Evolutionary conservation across 2,113 vertebrate genomes (phyloP), one percentile per base, ranked within the genome.

Genomic region (Manacus vitellinus): DNA sequence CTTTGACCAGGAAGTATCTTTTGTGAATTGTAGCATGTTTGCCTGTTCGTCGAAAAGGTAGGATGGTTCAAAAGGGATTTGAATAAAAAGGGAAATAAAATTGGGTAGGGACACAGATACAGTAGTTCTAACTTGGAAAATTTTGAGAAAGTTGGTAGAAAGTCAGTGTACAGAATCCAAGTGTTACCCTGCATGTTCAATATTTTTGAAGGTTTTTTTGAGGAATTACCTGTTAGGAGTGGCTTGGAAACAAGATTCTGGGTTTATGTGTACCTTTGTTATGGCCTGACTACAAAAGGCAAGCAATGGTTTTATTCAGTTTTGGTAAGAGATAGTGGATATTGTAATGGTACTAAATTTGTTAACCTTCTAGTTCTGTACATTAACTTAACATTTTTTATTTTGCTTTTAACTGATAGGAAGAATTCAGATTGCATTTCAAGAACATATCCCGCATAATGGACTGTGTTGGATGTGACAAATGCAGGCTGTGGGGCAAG

Each of bases 381-480:
- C 49, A 59, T 94, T 68, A 51, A 79, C 1, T 65, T 30, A 79
- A 94, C 23, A 8, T 35, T 43, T 96, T 75, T 88, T 55, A 21
- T 51, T 87, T 74, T 92, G 28, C 37, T 62, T 81, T 47, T 80
- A n/a, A 83, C 65, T 68, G 49, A 8, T 84, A 99, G 99, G 99
- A 99, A 95, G 99, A 99, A 89, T 99, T 99, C 95, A 98, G 99
- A 21, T 97, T 99, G 43, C 99, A 99, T 91, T 99, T 99, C 96
- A 99, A 99, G 89, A 99, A 99, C 94, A 99, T 99, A 97, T 99
- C 99, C 39, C 98, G 98, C 73, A 99, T 99, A 97, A 99, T 99
- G 99, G 99, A 99, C 97, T 99, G 99, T 68, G 99, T 99, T 56
- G 99, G 99, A 85, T 99, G 99, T 97, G 99, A 99, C 92, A 99